Evolutionary conservation across 2,113 vertebrate species (phyloP), one percentile per base, ranked within the genome.

Genomic region (Circaetus cinerascens): DNA sequence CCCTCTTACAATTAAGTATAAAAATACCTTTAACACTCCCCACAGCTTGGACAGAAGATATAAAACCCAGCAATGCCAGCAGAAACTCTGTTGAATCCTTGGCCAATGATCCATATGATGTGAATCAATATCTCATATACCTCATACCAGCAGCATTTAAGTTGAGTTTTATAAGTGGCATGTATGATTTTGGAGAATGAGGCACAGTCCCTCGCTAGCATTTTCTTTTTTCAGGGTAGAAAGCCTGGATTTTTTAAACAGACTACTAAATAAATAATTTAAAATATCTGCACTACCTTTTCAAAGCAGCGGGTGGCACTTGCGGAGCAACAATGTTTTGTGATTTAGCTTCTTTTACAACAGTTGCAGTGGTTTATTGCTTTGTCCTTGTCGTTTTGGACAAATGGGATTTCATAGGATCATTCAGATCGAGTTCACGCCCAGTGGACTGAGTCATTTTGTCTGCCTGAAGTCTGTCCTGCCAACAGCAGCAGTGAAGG

Each of bases 291-390:
- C 87, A 94, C 68, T 96, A 95, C 96, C 94, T 83, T 87, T 77
- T 59, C 34, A 43, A 63, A 74, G 79, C 98, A 98, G 97, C 8
- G 81, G 97, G 94, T 98, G 97, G 97, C 97, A 96, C 93, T 95
- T 96, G 91, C 82, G 95, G 87, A 98, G 97, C 94, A 97, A 74
- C 32, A 32, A 91, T 95, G 40, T 51, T 56, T 45, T 45, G 57
- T 62, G n/a, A 22, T 85, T 66, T 36, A 38, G 19, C 38, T 93
- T 21, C 15, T 32, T 95, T 91, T 62, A 26, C 30, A 86, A 8
- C 1, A 4, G 14, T 41, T 76, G 20, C 15, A 12, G n/a, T 40
- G 32, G 48, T 68, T 91, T 71, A 26, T 67, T 53, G 69, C 57
- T 82, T 79, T 86, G 66, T 66, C 67, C 19, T 79, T 69, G 14